Percentiles rank a stretch among this genome's conserved stretches.
phyloP scores from a whole-genome alignment of 2,888 invertebrate genomes.

The Brassicogethes aeneus region DNA sequence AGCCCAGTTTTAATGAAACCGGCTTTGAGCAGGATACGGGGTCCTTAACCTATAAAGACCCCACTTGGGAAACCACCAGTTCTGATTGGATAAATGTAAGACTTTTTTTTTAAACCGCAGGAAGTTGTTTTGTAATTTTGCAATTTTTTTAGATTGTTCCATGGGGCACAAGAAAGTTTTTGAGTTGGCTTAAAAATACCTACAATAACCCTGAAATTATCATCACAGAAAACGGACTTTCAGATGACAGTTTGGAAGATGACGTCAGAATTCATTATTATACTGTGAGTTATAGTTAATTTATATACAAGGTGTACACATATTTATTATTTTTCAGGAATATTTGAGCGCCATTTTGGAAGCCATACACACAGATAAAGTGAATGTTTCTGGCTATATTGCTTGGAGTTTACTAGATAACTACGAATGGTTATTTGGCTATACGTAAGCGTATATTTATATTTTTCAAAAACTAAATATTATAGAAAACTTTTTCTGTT shows the following conservation, averaged over 20 bases:
- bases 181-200: slow-evolving; percentile 39
- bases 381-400: not conserved
- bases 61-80: slow-evolving; percentile 19
- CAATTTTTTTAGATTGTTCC: slow-evolving; percentile 46
- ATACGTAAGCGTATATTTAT: not conserved
- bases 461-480: too few species aligned
- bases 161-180: slow-evolving; percentile 47
- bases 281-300: not conserved
- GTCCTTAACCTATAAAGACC: slow-evolving; percentile 4
- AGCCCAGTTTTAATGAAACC: slow-evolving; percentile 5
- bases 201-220: slow-evolving; percentile 46
- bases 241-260: slow-evolving; percentile 42
- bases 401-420: not conserved
- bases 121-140: too few species aligned
- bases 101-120: too few species aligned
- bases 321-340: not conserved
- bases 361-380: not conserved
- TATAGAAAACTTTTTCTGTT: too few species aligned
- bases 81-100: slow-evolving; percentile 13
- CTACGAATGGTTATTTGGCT: not conserved
- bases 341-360: not conserved
- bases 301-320: too few species aligned
- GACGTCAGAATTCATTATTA: slow-evolving; percentile 38
- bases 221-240: slow-evolving; percentile 51
- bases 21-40: slow-evolving; percentile 7